Conservation (phyloP, 2,888 invertebrate genomes). For the Arctia plantaginis region DNA sequence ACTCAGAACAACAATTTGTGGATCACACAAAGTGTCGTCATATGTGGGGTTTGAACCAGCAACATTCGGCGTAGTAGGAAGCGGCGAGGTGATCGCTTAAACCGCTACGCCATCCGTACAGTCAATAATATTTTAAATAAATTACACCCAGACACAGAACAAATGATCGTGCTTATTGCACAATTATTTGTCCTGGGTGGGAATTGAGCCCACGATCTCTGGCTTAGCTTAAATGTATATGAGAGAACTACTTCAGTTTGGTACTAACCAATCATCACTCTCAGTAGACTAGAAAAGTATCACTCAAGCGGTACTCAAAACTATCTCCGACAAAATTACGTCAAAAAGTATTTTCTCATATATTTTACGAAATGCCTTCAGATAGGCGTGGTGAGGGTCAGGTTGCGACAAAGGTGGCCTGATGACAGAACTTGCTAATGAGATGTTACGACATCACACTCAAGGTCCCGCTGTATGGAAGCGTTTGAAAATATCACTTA, state of each 20-base stretch:
- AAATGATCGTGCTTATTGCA: too few species aligned
- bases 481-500: slow-evolving; percentile 31
- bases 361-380: slow-evolving; percentile 50
- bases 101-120: too few species aligned
- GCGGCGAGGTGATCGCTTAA: too few species aligned
- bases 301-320: background rate
- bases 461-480: slow-evolving; percentile 36
- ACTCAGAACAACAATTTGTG: too few species aligned
- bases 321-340: background rate
- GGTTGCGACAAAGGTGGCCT: slow-evolving; percentile 47
- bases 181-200: too few species aligned
- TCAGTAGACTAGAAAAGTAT: background rate
- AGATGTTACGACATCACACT: slow-evolving; percentile 42
- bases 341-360: slow-evolving; percentile 21
- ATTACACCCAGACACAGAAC: too few species aligned
- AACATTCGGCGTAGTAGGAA: too few species aligned
- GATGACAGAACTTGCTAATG: slow-evolving; percentile 49
- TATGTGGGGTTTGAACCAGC: too few species aligned
- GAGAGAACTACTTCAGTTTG: background rate
- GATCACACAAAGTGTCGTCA: too few species aligned
- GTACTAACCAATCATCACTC: background rate
- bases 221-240: too few species aligned
- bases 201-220: too few species aligned
- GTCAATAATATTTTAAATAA: too few species aligned
- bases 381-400: slow-evolving; percentile 45